Evolutionary conservation across 2,888 invertebrate species (phyloP), one percentile per base, ranked within the genome.

Genomic region (Eueremaeus valkanovi): DNA sequence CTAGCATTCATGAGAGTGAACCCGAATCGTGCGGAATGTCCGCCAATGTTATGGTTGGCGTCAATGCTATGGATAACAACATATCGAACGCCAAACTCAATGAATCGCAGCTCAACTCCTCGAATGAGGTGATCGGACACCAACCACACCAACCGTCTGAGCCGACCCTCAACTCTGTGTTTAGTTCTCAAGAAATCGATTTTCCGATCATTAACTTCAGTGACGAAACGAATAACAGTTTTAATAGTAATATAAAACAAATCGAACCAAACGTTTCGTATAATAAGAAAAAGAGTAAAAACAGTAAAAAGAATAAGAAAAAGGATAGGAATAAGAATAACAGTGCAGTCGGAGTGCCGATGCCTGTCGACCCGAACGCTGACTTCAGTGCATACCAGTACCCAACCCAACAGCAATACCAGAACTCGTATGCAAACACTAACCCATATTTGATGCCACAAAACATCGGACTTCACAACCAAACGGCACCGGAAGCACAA

Each of bases 221-320:
- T 31, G 72, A 72, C 3, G 72, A 72, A 29, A 31, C 51, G 27
- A 72, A 45, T 55, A 72, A 51, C 13, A 21, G 18, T 9, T 55
- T 55, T 18, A 55, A 21, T 72, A 1, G 8, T 49, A 33, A 31
- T 24, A 1, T 49, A 27, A 49, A n/a, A n/a, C n/a, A 70, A 70
- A 9, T 49, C 21, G 70, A 70, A 6, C 36, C 21, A 27, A 27
- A 31, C 18, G 11, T 72, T 29, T 21, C n/a, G 11, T 21, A 33
- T n/a, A 70, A 72, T 31, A 72, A 72, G 72, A 72, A 49, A 29
- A 72, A 55, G 55, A 55, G n/a, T 33, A 72, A 72, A 33, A 72
- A 27, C 11, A 45, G 21, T 29, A 72, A 55, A 72, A 72, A 51
- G 72, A 72, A 40, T 24, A 8, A 40, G 36, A 42, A 68, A 24